phyloP scores from a whole-genome alignment of 2,113 vertebrate species.

The Vidua chalybeata region DNA sequence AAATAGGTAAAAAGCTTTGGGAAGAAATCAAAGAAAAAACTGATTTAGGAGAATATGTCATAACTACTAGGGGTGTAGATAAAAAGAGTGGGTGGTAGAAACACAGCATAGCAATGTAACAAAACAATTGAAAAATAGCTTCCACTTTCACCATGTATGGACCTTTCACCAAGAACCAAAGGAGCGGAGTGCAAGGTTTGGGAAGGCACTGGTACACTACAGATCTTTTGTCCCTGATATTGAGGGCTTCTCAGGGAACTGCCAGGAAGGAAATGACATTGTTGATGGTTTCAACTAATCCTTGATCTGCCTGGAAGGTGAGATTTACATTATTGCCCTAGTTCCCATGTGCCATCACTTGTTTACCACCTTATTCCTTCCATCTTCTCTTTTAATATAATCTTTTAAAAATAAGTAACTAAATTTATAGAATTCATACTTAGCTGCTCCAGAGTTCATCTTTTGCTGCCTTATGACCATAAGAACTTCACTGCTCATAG shows the following conservation, averaged over 20 bases:
- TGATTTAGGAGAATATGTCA: neutral
- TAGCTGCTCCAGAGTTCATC: neutral
- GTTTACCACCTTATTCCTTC: neutral
- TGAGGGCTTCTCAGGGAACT: neutral
- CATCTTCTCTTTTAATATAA: neutral
- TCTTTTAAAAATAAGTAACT: neutral
- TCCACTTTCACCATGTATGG: neutral
- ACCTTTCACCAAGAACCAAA: neutral
- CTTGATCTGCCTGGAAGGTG: neutral
- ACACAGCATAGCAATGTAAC: neutral
- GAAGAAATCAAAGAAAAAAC: neutral
- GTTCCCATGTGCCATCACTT: neutral
- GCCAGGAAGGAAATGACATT: neutral
- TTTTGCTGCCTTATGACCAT: neutral
- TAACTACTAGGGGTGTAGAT: neutral
- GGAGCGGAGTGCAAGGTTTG: fast-evolving
- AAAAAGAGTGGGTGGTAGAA: neutral
- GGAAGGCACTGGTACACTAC: neutral
- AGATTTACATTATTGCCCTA: neutral
- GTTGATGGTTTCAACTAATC: neutral
- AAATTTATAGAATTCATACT: neutral
- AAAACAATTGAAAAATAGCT: neutral
- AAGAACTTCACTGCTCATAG: neutral
- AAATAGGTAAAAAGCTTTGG: neutral
- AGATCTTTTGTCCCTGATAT: neutral